Conservation (phyloP, 2,797 vertebrate species). For the Ispidina lecontei region DNA sequence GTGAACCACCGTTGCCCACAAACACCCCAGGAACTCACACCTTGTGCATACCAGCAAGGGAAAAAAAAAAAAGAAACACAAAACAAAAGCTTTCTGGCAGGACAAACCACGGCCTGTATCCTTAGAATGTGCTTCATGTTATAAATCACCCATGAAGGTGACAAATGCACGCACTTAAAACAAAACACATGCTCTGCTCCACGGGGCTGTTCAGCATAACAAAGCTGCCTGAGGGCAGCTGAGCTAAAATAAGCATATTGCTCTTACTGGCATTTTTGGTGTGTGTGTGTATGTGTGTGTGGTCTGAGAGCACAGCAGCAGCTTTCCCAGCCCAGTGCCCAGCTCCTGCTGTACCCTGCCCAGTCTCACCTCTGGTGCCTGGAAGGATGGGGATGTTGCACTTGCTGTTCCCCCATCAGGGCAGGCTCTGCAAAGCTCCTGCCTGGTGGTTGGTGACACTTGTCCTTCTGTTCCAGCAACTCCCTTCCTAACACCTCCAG, state of each 20-base stretch:
- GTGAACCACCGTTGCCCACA: background rate
- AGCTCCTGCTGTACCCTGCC: background rate
- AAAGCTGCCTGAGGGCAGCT: background rate
- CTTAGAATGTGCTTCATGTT: background rate
- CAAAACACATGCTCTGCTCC: background rate
- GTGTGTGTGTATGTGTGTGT: too few relatives aligned
- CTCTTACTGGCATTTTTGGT: background rate
- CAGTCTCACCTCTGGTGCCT: background rate
- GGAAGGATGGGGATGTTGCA: too few relatives aligned
- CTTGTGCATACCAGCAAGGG: fast-evolving
- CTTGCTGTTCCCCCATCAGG: background rate
- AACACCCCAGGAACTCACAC: fast-evolving
- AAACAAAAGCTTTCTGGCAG: background rate
- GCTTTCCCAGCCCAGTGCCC: background rate
- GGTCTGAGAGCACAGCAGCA: background rate
- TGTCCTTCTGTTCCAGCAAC: background rate
- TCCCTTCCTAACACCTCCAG: background rate
- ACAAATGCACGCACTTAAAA: background rate
- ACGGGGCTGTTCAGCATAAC: background rate
- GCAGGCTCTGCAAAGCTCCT: background rate
- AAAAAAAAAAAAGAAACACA: background rate
- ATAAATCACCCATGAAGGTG: constrained; percentile 28
- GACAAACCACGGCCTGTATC: background rate
- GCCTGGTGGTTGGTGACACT: background rate
- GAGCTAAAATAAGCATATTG: background rate